A percentile compares a stretch with the other conserved stretches of the same genome.
Conservation (phyloP, 1,140 invertebrate genomes). For the Tetramorium simillimum region DNA sequence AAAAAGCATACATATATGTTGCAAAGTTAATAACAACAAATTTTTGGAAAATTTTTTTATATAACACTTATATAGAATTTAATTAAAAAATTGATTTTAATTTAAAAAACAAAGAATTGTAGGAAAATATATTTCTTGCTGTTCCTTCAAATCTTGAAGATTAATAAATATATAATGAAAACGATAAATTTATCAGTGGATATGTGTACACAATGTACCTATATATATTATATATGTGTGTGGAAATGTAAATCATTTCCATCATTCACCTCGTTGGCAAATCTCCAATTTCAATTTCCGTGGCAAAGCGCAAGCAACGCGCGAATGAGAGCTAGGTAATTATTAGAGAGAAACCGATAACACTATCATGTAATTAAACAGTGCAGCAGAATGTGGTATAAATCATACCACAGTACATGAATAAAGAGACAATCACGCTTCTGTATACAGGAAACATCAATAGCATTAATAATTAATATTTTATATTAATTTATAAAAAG, state of each 20-base stretch:
- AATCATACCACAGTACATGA: not conserved
- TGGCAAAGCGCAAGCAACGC: conserved; percentile 1
- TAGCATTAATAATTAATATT: too few species aligned
- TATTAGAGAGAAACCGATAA: conserved; percentile 50
- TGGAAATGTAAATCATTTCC: not conserved
- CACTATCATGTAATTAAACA: conserved; percentile 41
- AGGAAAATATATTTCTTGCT: not conserved
- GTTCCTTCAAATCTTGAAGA: not conserved
- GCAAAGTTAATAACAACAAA: not conserved
- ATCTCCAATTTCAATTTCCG: conserved; percentile 39
- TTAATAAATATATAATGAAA: not conserved
- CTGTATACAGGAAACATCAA: not conserved
- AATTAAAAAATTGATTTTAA: not conserved
- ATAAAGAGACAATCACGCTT: not conserved
- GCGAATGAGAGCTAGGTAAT: conserved; percentile 21
- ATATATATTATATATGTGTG: too few species aligned
- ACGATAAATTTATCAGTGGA: not conserved
- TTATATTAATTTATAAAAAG: not conserved
- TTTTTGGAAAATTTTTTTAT: not conserved
- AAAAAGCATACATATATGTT: not conserved
- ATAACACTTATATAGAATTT: not conserved
- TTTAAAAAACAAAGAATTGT: not conserved
- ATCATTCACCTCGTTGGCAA: conserved; percentile 32
- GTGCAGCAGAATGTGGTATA: conserved; percentile 9
- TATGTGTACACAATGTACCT: too few species aligned